Base-by-base conservation (phyloP, 2,113 vertebrate genomes). In the Eupsittula cactorum region DNA sequence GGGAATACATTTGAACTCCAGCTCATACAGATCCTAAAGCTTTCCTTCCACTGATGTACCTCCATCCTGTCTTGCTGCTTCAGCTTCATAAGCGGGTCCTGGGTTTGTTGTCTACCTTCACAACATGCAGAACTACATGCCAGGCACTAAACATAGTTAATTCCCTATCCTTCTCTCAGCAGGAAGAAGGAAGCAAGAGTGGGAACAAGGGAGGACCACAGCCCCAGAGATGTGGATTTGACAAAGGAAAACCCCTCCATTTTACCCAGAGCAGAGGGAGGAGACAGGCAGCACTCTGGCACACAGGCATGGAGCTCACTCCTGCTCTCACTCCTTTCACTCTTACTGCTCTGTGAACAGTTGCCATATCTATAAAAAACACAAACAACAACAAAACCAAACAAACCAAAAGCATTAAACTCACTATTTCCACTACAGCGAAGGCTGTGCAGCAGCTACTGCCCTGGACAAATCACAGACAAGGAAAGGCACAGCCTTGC, bases 211-310 rank as follows among this genome's bases (percentile, higher is more conserved):
- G 67, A 82, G 13, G 6, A 24, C 33, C 27, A 49, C 6, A 81
- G 49, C 3, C 24, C 42, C 17, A 29, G 73, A 47, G 27, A 68
- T 13, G 19, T 0, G 0, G 8, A 6, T 20, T 19, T 53, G 42
- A 76, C 35, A 39, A 19, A 1, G 9, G 39, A 39, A 70, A 67
- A 77, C 11, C 31, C n/a, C 25, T 28, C 19, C 29, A 6, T 16
- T 62, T 50, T 29, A 12, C 55, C 47, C 52, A 0, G 0, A 28
- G 63, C 19, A 70, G 25, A 21, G 20, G 16, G 8, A 76, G 33
- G 60, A 33, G n/a, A 28, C 16, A 39, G 27, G 53, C 41, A 78
- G 59, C 1, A 2, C 35, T 78, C 39, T 7, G 37, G 55, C 37
- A 62, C 27, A 19, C 18, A 17, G 16, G 41, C 47, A 50, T 1